Percentiles rank a stretch among this genome's conserved stretches.
These are phyloP conservation scores for Abrostola triplasia DNA, from an alignment of 2,888 invertebrate species.

Conservation along the genomic window DNA sequence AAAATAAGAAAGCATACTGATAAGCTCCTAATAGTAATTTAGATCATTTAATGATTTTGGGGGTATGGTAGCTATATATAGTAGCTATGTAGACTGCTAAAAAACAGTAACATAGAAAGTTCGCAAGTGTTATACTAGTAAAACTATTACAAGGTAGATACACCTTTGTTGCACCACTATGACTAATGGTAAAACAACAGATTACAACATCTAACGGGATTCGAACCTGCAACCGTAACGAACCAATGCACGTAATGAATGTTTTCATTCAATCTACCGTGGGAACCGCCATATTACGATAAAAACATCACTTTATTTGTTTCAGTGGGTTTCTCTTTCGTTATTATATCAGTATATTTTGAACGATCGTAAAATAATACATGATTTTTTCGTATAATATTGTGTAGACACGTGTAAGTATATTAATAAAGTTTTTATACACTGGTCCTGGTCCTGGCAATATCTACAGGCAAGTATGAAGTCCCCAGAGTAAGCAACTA, in stretches of 20 bases:
- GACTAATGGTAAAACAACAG: slow-evolving; percentile 44
- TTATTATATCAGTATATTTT: not conserved
- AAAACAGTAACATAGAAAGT: not conserved
- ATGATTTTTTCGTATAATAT: not conserved
- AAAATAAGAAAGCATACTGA: no score
- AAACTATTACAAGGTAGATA: not conserved
- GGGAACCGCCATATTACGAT: slow-evolving; percentile 32
- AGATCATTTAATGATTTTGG: no score
- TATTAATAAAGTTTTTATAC: not conserved
- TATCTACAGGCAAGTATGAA: no score
- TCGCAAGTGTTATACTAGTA: not conserved
- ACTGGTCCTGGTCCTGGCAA: no score
- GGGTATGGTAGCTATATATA: no score
- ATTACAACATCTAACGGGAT: slow-evolving; percentile 38
- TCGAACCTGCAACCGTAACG: slow-evolving; percentile 46
- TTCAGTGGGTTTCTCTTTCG: slow-evolving; percentile 6
- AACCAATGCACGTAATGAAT: slow-evolving; percentile 33
- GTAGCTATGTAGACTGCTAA: no score
- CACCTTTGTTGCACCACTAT: slow-evolving; percentile 6
- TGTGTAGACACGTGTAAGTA: not conserved
- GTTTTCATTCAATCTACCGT: slow-evolving; percentile 45
- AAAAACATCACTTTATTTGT: slow-evolving; percentile 10
- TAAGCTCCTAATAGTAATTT: no score
- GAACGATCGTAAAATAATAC: not conserved
- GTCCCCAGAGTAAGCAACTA: no score